These are phyloP conservation scores for Probaryconus sp. DNA, from an alignment of 1,140 invertebrate genomes.

Conservation along the genomic window DNA sequence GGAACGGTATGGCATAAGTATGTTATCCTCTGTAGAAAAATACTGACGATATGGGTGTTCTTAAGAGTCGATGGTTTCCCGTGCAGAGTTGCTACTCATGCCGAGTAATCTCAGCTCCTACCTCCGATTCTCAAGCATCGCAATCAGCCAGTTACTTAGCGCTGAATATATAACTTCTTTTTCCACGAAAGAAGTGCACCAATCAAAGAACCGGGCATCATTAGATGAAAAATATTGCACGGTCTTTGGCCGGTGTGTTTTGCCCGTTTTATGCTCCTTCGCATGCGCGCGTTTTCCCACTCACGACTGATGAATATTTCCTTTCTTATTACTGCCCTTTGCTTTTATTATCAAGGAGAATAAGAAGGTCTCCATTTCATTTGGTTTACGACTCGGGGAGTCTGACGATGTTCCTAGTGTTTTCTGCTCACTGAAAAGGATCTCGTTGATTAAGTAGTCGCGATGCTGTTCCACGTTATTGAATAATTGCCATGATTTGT, in stretches of 20 bases:
- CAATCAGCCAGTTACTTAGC: slow-evolving; percentile 62
- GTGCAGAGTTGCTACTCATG: slow-evolving; percentile 69
- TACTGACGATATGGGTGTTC: slow-evolving; percentile 70
- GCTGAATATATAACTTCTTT: slow-evolving; percentile 62
- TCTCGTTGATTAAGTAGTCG: no score
- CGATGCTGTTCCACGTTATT: no score
- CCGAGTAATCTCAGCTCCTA: slow-evolving; percentile 65
- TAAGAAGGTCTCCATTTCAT: slow-evolving; percentile 37
- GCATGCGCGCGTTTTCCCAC: slow-evolving; percentile 20
- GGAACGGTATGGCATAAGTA: slow-evolving; percentile 24
- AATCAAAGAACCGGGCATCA: slow-evolving; percentile 53
- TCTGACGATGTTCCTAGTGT: slow-evolving; percentile 8
- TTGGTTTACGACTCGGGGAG: slow-evolving; percentile 25
- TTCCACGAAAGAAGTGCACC: slow-evolving; percentile 39
- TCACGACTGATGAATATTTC: slow-evolving; percentile 38
- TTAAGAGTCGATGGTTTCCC: slow-evolving; percentile 59
- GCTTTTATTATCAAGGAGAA: slow-evolving; percentile 29
- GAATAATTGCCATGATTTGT: no score
- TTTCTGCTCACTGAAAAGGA: neutral
- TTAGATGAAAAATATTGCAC: slow-evolving; percentile 58
- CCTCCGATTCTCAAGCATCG: slow-evolving; percentile 51
- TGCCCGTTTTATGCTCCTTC: slow-evolving; percentile 26
- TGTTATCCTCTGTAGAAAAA: slow-evolving; percentile 45
- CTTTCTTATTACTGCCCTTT: slow-evolving; percentile 34
- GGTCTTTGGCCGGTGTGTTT: slow-evolving; percentile 39